Base-by-base conservation (phyloP, 1,140 invertebrate genomes). In the Drosophila triauraria region DNA sequence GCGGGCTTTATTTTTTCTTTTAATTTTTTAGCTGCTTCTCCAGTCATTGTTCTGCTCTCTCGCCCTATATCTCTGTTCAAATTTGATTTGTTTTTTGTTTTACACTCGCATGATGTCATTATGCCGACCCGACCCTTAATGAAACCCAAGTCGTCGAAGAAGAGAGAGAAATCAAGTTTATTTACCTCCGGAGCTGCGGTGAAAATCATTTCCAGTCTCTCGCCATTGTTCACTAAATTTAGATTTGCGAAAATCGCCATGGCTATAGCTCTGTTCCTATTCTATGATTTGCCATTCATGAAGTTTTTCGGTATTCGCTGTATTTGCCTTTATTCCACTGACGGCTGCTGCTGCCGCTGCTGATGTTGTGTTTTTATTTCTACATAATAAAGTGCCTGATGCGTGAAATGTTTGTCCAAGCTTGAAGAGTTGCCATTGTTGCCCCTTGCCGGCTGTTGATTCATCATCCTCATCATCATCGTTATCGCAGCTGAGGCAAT, bases 341-440 rank as follows among this genome's bases (percentile, higher is more conserved):
- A 42, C 60, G 35, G 13, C 30, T 68, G 38, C 32, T 59, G 61
- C 23, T 70, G 46, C 30, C 43, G 54, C 43, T 75, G 7, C n/a
- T 59, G 20, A 27, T 35, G 32, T 35, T 75, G 35, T 62, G 17
- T 63, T 75, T 90, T 71, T 82, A 82, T 90, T 90, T 90, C 78
- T 90, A 90, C 81, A 90, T 80, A 90, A 88, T 90, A 91, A 91
- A 91, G 83, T 91, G 90, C 90, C 78, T 91, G 90, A 91, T 91
- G 90, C 90, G 90, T 91, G 91, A 91, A 91, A 91, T 91, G 90
- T 90, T 91, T 91, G 90, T 91, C 90, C 90, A 91, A 84, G 90
- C 90, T 82, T 91, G 82, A 91, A 90, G 80, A 79, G 81, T 90
- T 88, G 85, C 85, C 85, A 90, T 88, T 90, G 78, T 82, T 85